phyloP scores from a whole-genome alignment of 2,888 invertebrate genomes.

The Abrostola triplasia region DNA sequence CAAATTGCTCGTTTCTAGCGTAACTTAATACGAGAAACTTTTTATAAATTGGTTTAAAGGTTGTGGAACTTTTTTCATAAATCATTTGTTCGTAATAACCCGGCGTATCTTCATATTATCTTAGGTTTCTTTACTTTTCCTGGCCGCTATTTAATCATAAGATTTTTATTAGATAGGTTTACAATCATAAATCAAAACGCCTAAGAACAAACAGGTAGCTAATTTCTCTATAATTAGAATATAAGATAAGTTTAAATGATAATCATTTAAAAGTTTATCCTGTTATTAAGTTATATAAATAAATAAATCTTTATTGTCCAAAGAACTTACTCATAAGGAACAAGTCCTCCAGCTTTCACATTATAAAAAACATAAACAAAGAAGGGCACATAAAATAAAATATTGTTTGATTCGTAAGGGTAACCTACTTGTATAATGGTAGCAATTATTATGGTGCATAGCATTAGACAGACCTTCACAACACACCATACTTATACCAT shows the following conservation, averaged over 20 bases:
- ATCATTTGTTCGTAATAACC: slow-evolving; percentile 70
- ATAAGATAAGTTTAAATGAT: not conserved
- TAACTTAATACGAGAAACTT: slow-evolving; percentile 73
- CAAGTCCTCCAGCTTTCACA: no score
- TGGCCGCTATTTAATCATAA: slow-evolving; percentile 20
- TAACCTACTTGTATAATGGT: no score
- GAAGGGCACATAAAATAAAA: no score
- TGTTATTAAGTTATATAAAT: no score
- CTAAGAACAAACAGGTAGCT: not conserved
- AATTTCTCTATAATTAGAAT: no score
- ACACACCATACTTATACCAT: no score
- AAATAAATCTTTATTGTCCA: no score
- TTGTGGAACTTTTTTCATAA: slow-evolving; percentile 78
- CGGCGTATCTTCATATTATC: slow-evolving; percentile 69
- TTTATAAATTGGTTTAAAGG: slow-evolving; percentile 75
- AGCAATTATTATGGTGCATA: no score
- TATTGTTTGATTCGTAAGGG: no score
- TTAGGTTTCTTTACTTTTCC: slow-evolving; percentile 61
- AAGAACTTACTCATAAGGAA: no score
- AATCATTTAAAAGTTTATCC: not conserved
- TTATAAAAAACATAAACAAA: no score
- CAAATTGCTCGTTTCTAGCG: slow-evolving; percentile 66
- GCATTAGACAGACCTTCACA: no score
- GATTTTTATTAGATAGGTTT: slow-evolving; percentile 17
- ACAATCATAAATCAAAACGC: slow-evolving; percentile 28